phyloP scores from a whole-genome alignment of 2,888 invertebrate species.

The Argyresthia albistria region DNA sequence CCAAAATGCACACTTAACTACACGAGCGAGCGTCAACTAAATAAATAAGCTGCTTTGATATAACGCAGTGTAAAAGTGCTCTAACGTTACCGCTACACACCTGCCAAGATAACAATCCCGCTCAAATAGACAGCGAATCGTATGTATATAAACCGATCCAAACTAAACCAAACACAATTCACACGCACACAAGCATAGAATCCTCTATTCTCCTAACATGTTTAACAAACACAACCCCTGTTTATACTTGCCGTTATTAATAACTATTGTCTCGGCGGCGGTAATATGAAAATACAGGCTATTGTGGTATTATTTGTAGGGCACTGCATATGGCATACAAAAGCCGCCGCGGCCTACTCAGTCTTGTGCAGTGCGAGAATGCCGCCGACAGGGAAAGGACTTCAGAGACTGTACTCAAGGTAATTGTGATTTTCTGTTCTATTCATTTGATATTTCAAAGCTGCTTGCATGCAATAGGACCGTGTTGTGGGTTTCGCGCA shows the following conservation, averaged over 20 bases:
- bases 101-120: no score
- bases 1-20: no score
- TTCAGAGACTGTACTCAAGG: conserved; percentile 59
- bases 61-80: no score
- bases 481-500: no score
- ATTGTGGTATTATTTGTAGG: conserved; percentile 46
- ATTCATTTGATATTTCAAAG: no score
- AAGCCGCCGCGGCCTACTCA: conserved; percentile 57
- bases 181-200: conserved; percentile 31
- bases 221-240: conserved; percentile 57
- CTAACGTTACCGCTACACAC: no score
- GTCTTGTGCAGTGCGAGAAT: conserved; percentile 55
- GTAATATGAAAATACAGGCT: conserved; percentile 32
- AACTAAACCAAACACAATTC: not conserved
- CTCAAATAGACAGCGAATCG: no score
- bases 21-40: no score
- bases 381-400: conserved; percentile 41
- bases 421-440: conserved; percentile 10
- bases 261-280: conserved; percentile 54
- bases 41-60: no score
- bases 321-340: conserved; percentile 65
- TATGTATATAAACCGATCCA: not conserved
- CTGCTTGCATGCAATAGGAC: no score
- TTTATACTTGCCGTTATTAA: conserved; percentile 58
- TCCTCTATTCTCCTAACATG: conserved; percentile 37